Percentiles rank a stretch among this genome's conserved stretches.
Evolutionary conservation across 2,113 vertebrate species (phyloP).

Genomic region (Tylochromis polylepis): DNA sequence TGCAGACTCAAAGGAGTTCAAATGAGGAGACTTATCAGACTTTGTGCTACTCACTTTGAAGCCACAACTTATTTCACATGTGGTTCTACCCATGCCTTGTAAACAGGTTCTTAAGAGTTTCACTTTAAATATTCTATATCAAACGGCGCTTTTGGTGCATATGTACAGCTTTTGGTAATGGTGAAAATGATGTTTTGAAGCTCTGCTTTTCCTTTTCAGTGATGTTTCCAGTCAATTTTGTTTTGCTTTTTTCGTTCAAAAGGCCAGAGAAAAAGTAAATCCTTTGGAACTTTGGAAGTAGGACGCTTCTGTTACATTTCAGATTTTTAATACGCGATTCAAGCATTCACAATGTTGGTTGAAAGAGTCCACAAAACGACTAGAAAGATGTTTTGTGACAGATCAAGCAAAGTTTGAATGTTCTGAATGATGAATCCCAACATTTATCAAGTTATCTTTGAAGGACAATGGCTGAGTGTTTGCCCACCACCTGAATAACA

Average conservation of each 20-base stretch:
- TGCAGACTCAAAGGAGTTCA: not conserved
- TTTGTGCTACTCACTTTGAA: not conserved
- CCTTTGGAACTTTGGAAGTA: accelerated
- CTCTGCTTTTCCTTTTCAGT: not conserved
- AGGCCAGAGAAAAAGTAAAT: not conserved
- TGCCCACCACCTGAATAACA: not conserved
- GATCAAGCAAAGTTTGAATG: not conserved
- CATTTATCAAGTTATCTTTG: not conserved
- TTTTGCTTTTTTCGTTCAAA: not conserved
- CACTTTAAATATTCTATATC: not conserved
- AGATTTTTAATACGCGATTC: not conserved
- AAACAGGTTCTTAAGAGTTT: not conserved
- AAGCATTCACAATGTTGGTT: not conserved
- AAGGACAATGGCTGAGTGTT: not conserved
- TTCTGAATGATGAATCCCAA: not conserved
- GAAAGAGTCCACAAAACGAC: not conserved
- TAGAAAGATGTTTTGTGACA: not conserved
- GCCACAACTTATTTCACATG: not conserved
- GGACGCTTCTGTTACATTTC: not conserved
- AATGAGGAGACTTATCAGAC: not conserved
- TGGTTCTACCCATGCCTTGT: not conserved
- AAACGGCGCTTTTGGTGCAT: not conserved
- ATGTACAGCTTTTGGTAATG: not conserved
- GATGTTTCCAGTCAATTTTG: not conserved
- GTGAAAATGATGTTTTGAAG: not conserved